Evolutionary conservation across 2,888 invertebrate genomes (phyloP).

Genomic region (Dolomedes plantarius): DNA sequence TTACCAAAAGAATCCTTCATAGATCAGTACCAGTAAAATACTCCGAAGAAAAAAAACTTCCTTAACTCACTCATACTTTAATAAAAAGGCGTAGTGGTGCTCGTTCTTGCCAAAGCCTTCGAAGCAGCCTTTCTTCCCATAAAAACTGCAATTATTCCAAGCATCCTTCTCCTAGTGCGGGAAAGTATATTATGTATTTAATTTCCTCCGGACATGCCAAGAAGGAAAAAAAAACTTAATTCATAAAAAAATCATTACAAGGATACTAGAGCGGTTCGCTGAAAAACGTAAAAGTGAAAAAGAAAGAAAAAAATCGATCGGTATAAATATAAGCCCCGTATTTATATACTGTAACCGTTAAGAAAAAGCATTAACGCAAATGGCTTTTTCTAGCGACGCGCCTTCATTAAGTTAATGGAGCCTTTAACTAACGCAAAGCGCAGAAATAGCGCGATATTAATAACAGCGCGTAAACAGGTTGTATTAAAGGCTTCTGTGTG

Average conservation of each 20-base stretch:
- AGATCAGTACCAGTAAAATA: no score
- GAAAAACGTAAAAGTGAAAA: neutral
- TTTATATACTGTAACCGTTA: constrained; percentile 9
- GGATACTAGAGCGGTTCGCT: neutral
- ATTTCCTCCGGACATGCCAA: neutral
- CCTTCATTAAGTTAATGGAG: constrained; percentile 8
- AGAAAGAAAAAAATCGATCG: neutral
- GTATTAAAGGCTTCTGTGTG: neutral
- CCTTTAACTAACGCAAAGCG: neutral
- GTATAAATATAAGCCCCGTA: neutral
- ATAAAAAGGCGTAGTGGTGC: no score
- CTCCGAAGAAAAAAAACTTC: no score
- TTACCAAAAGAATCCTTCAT: no score
- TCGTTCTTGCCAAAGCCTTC: no score
- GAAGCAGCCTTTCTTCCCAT: neutral
- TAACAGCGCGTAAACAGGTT: neutral
- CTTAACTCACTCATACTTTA: no score
- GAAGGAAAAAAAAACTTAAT: neutral
- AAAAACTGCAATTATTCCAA: neutral
- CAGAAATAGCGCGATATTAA: neutral
- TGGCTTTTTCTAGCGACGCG: neutral
- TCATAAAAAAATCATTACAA: neutral
- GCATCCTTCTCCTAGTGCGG: neutral
- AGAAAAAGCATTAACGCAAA: neutral
- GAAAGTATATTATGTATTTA: neutral